These are phyloP conservation scores for Spatulosminthurus flaviceps DNA, from an alignment of 2,888 invertebrate species.

Conservation along the genomic window DNA sequence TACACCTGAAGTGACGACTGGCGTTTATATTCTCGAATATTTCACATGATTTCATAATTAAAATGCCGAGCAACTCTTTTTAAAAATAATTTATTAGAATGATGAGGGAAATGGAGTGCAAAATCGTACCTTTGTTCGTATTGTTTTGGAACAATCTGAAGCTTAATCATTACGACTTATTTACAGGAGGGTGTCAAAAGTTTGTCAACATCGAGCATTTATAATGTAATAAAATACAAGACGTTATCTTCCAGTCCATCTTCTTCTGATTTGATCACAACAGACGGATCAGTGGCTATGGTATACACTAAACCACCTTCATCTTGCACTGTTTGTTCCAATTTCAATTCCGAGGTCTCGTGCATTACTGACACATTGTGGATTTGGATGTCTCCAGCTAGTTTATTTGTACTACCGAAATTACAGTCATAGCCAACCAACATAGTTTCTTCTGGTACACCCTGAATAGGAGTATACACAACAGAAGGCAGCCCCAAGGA, in stretches of 20 bases:
- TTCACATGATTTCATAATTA: background rate
- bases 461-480: conserved; percentile 20
- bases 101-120: background rate
- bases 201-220: background rate
- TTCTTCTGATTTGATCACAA: conserved; percentile 38
- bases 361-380: conserved; percentile 25
- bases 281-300: conserved; percentile 40
- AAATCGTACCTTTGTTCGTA: background rate
- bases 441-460: conserved; percentile 34
- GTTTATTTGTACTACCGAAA: conserved; percentile 44
- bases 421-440: conserved; percentile 38
- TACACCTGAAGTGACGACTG: too few relatives aligned
- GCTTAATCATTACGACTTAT: conserved; percentile 7
- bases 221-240: conserved; percentile 28
- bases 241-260: conserved; percentile 46
- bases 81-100: background rate
- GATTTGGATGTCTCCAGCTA: conserved; percentile 29
- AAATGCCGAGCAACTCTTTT: background rate
- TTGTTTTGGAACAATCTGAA: background rate
- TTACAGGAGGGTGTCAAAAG: background rate
- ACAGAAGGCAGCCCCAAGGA: conserved; percentile 24
- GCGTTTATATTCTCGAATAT: too few relatives aligned
- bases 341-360: conserved; percentile 14
- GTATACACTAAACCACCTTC: conserved; percentile 42
- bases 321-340: conserved; percentile 25